phyloP scores from a whole-genome alignment of 2,888 invertebrate species.

The Ectemnius lituratus region DNA sequence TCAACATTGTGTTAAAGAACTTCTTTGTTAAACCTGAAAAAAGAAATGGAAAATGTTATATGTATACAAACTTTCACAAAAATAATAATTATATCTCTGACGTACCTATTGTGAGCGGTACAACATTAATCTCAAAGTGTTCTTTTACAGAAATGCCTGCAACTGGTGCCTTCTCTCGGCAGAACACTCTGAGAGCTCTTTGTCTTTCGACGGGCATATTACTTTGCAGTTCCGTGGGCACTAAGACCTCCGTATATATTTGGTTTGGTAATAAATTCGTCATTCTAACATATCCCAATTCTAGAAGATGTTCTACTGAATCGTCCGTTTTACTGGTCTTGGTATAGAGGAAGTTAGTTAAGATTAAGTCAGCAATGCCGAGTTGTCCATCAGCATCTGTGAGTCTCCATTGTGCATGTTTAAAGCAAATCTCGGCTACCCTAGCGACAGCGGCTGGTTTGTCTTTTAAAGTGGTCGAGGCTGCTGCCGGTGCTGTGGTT shows the following conservation, averaged over 20 bases:
- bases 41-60: constrained; percentile 1
- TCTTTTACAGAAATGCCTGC: constrained; percentile 99
- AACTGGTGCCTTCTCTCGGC: constrained; percentile 96
- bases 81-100: background rate
- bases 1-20: constrained; percentile 97
- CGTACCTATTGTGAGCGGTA: constrained; percentile 92
- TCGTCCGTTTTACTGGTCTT: constrained; percentile 98
- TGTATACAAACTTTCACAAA: background rate
- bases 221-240: constrained; percentile 88
- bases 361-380: constrained; percentile 96
- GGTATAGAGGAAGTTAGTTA: constrained; percentile 98
- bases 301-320: constrained; percentile 97
- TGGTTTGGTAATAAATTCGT: constrained; percentile 97
- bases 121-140: constrained; percentile 98
- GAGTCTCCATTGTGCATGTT: constrained; percentile 97
- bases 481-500: constrained; percentile 81
- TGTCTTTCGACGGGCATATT: constrained; percentile 93
- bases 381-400: constrained; percentile 99
- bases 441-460: constrained; percentile 89
- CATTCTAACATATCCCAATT: constrained; percentile 96
- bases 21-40: constrained; percentile 90
- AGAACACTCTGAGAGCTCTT: constrained; percentile 95
- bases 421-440: constrained; percentile 97
- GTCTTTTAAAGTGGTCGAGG: constrained; percentile 83
- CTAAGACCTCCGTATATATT: constrained; percentile 92